These are phyloP conservation scores for Nephrotoma appendiculata DNA, from an alignment of 2,888 invertebrate species.

Conservation along the genomic window DNA sequence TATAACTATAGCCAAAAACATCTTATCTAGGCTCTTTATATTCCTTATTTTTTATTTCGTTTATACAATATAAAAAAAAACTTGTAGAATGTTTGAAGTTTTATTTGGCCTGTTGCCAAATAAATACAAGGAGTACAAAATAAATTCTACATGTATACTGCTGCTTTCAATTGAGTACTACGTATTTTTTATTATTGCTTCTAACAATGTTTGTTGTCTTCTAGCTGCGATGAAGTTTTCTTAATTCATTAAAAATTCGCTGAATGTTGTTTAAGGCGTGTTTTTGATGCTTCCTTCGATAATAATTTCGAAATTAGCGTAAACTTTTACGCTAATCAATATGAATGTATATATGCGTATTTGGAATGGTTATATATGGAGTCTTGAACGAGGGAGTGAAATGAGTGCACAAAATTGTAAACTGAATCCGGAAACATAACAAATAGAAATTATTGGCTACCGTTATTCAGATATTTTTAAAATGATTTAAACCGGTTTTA, in stretches of 20 bases:
- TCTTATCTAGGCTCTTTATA: slow-evolving; percentile 3
- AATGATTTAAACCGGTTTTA: too few relatives aligned
- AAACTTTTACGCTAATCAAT: background rate
- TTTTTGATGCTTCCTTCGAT: background rate
- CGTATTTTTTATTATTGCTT: background rate
- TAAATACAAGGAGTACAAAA: background rate
- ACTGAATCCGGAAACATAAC: too few relatives aligned
- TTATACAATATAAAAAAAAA: background rate
- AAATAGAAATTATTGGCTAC: too few relatives aligned
- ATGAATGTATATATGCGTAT: background rate
- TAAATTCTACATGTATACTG: background rate
- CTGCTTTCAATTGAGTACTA: background rate
- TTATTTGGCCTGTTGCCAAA: background rate
- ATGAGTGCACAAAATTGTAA: background rate
- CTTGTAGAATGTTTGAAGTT: slow-evolving; percentile 2
- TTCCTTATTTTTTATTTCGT: background rate
- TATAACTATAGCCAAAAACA: background rate
- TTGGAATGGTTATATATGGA: background rate
- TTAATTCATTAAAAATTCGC: background rate
- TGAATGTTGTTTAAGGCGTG: background rate
- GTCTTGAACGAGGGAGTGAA: background rate
- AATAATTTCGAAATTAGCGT: background rate
- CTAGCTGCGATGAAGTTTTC: background rate
- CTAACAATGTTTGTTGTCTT: background rate
- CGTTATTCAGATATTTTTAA: too few relatives aligned